A percentile compares a stretch with the other conserved stretches of the same genome.
Evolutionary conservation across 2,113 vertebrate species (phyloP).

Genomic region (Myrmecophaga tridactyla): DNA sequence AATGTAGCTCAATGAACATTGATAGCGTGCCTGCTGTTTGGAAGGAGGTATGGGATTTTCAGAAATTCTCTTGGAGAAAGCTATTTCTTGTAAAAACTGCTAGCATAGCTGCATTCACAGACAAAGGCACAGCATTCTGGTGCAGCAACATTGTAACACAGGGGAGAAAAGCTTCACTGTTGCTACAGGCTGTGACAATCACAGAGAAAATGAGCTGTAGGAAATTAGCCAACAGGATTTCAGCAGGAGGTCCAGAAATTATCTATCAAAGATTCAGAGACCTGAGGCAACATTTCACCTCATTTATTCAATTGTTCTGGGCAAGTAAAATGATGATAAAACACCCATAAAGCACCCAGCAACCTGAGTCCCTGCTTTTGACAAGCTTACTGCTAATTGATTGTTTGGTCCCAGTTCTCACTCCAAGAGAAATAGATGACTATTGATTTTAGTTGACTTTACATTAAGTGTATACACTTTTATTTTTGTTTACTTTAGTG

Average conservation of each 20-base stretch:
- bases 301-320: slow-evolving; percentile 56
- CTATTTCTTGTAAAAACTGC: slow-evolving; percentile 30
- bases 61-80: slow-evolving; percentile 50
- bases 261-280: slow-evolving; percentile 34
- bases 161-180: slow-evolving; percentile 27
- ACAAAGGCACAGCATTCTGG: background rate
- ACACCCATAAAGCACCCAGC: background rate
- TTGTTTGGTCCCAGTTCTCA: background rate
- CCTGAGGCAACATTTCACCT: slow-evolving; percentile 49
- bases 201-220: slow-evolving; percentile 48
- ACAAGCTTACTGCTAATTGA: slow-evolving; percentile 47
- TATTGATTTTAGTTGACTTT: slow-evolving; percentile 55
- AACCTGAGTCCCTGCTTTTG: slow-evolving; percentile 20
- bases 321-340: slow-evolving; percentile 54
- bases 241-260: slow-evolving; percentile 52
- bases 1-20: slow-evolving; percentile 42
- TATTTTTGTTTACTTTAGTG: slow-evolving; percentile 47
- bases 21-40: slow-evolving; percentile 9
- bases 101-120: slow-evolving; percentile 38
- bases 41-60: slow-evolving; percentile 20
- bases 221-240: slow-evolving; percentile 61
- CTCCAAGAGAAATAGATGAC: slow-evolving; percentile 2
- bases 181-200: slow-evolving; percentile 31
- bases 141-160: background rate
- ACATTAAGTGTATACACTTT: background rate